These are phyloP conservation scores for Drosophila grimshawi DNA, from an alignment of 1,140 invertebrate genomes.

Conservation along the genomic window DNA sequence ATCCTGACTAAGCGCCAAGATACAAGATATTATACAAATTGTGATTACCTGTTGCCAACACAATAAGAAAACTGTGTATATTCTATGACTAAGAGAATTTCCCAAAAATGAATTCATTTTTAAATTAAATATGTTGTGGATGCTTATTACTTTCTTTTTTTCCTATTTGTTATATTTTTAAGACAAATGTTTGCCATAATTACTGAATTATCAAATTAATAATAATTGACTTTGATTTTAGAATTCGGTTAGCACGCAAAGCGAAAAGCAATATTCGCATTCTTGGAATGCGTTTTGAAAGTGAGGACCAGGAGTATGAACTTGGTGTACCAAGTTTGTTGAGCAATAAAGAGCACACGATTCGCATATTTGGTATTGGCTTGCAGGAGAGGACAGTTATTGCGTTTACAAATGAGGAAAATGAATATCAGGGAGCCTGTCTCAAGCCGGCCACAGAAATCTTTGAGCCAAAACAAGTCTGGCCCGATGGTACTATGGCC, in stretches of 20 bases:
- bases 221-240: constrained; percentile 22
- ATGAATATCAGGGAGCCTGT: constrained; percentile 85
- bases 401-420: constrained; percentile 88
- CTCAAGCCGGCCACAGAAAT: constrained; percentile 85
- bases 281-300: constrained; percentile 87
- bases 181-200: no score
- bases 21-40: neutral
- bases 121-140: no score
- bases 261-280: constrained; percentile 66
- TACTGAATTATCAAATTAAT: neutral
- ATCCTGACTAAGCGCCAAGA: neutral
- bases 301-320: constrained; percentile 87
- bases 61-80: no score
- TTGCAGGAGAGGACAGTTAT: constrained; percentile 88
- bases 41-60: neutral
- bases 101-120: no score
- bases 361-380: constrained; percentile 91
- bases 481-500: constrained; percentile 85
- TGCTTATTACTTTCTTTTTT: no score
- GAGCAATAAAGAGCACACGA: constrained; percentile 85
- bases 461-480: constrained; percentile 84
- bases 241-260: constrained; percentile 1
- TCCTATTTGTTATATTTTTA: no score
- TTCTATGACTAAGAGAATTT: no score
- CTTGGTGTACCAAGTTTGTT: constrained; percentile 89